These are phyloP conservation scores for Theonella swinhoei DNA, from an alignment of 37 sponge, comb jelly and placozoan species.

Conservation along the genomic window DNA sequence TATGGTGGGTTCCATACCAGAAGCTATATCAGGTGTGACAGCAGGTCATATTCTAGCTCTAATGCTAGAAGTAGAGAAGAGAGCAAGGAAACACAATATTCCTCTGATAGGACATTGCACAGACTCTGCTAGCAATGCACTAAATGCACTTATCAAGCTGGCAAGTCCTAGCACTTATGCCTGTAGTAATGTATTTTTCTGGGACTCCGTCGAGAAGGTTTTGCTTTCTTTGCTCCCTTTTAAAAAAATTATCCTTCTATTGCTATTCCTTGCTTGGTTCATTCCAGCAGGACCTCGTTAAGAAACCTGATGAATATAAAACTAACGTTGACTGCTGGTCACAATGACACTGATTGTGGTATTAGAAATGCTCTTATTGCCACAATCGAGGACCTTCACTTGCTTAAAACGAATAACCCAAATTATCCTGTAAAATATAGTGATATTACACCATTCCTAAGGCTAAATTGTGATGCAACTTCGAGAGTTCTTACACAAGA, in stretches of 20 bases:
- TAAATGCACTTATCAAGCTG: not conserved
- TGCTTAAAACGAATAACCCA: too few relatives aligned
- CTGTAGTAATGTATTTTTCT: not conserved
- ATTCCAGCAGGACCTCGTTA: constrained; percentile 9
- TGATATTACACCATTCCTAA: too few relatives aligned
- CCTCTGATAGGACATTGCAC: constrained; percentile 34
- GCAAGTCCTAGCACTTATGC: constrained; percentile 10
- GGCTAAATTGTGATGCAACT: too few relatives aligned
- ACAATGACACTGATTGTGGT: too few relatives aligned
- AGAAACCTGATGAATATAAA: constrained; percentile 6
- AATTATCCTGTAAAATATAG: too few relatives aligned
- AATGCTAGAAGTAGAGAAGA: constrained; percentile 37
- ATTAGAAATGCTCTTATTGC: too few relatives aligned
- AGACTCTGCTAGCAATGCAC: constrained; percentile 31
- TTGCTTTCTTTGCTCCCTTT: constrained; percentile 10
- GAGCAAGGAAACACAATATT: not conserved
- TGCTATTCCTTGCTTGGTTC: constrained; percentile 38
- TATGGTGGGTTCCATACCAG: constrained; percentile 21
- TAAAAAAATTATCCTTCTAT: constrained; percentile 13
- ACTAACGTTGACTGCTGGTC: not conserved
- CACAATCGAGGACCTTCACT: too few relatives aligned
- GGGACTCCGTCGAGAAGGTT: not conserved
- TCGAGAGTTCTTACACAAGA: too few relatives aligned
- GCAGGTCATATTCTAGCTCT: constrained; percentile 14
- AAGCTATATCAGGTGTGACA: constrained; percentile 17